phyloP scores from a whole-genome alignment of 2,113 vertebrate genomes.

The Callorhinus ursinus region DNA sequence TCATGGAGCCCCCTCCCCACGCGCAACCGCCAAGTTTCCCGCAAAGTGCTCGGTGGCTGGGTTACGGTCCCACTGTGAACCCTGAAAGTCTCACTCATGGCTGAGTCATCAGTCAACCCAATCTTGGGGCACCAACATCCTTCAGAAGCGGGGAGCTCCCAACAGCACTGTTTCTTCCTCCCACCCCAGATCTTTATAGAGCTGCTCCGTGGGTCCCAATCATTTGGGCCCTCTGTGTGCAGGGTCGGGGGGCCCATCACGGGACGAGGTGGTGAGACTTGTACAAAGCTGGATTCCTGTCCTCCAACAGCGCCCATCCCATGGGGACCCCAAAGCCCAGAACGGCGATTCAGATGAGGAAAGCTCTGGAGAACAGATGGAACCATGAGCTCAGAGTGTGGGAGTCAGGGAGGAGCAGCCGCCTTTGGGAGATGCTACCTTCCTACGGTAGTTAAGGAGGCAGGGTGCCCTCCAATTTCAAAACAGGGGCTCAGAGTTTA shows the following conservation, averaged over 20 bases:
- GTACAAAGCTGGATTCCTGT: not conserved
- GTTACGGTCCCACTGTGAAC: too few species aligned
- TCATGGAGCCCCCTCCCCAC: not conserved
- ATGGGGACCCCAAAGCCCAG: not conserved
- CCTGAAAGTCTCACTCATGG: not conserved
- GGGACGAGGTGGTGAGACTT: not conserved
- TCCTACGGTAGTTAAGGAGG: not conserved
- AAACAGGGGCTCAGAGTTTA: not conserved
- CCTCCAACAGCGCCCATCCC: rapidly evolving
- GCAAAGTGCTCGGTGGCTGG: not conserved
- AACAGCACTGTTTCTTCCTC: not conserved
- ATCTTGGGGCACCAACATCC: not conserved
- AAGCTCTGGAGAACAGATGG: not conserved
- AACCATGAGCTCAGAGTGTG: rapidly evolving
- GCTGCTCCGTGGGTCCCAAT: not conserved
- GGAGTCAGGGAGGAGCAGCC: not conserved
- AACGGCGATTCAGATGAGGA: not conserved
- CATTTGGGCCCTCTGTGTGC: not conserved
- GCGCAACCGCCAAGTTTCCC: not conserved
- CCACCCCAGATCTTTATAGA: not conserved
- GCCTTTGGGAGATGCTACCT: not conserved
- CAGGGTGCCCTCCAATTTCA: not conserved
- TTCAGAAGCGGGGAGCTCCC: not conserved
- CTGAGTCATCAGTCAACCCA: not conserved
- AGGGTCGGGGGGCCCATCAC: too few species aligned